Conservation (phyloP, 2,113 vertebrate species). For the Serinus canaria region DNA sequence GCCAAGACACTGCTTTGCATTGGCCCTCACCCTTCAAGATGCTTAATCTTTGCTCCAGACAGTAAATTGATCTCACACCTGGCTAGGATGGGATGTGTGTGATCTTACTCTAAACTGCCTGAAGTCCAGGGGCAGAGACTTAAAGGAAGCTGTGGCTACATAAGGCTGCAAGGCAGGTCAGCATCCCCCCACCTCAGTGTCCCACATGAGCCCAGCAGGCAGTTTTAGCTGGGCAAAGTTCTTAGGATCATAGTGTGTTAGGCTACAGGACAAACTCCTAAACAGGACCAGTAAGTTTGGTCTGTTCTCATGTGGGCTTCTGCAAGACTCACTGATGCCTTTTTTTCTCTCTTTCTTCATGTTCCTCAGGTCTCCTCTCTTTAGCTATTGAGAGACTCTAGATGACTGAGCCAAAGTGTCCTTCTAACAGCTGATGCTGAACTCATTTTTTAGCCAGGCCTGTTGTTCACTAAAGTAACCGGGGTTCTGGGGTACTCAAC, state of each 20-base stretch:
- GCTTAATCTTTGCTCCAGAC: not conserved
- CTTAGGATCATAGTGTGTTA: not conserved
- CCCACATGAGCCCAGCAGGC: not conserved
- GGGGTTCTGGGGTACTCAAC: not conserved
- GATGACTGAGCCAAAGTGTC: not conserved
- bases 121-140: not conserved
- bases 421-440: not conserved
- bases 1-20: not conserved
- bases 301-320: not conserved
- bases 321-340: not conserved
- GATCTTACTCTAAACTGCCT: not conserved
- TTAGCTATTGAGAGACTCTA: not conserved
- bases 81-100: not conserved
- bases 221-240: not conserved
- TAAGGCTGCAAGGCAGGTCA: not conserved
- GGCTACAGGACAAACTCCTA: not conserved
- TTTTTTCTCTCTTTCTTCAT: not conserved
- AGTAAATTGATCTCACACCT: not conserved
- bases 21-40: not conserved
- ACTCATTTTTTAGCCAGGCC: not conserved
- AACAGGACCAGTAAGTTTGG: not conserved
- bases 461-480: not conserved
- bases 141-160: not conserved
- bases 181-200: not conserved
- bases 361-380: not conserved